A percentile compares a stretch with the other conserved stretches of the same genome.
Conservation (phyloP, 2,797 vertebrate genomes). For the Phataginus tricuspis region DNA sequence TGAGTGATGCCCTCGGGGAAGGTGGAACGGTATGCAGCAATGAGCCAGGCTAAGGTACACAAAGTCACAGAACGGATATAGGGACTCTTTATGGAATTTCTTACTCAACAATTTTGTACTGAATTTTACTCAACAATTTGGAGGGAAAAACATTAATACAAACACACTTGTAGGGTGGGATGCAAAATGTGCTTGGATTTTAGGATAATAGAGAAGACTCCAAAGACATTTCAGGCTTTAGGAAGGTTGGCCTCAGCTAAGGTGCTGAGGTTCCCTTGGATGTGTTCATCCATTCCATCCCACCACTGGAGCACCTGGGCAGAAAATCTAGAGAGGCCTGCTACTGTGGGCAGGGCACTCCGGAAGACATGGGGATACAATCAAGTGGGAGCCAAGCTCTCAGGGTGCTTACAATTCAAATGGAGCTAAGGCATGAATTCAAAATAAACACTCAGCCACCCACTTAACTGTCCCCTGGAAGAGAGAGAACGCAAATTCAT, state of each 20-base stretch:
- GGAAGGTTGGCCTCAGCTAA: neutral
- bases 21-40: neutral
- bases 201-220: neutral
- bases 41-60: neutral
- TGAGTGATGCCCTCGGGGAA: neutral
- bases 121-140: neutral
- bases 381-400: neutral
- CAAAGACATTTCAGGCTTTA: neutral
- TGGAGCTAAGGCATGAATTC: neutral
- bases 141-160: neutral
- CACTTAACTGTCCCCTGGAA: neutral
- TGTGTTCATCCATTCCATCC: neutral
- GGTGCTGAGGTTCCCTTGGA: neutral
- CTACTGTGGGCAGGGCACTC: neutral
- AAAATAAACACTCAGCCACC: neutral
- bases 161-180: neutral
- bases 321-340: neutral
- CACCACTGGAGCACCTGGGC: neutral
- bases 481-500: neutral
- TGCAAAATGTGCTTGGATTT: neutral
- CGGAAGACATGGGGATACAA: neutral
- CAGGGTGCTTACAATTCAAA: neutral
- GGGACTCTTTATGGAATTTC: neutral
- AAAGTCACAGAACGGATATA: neutral
- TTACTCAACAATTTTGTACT: neutral